Conservation (phyloP, 2,888 invertebrate genomes). For the Tupiocoris notatus region DNA sequence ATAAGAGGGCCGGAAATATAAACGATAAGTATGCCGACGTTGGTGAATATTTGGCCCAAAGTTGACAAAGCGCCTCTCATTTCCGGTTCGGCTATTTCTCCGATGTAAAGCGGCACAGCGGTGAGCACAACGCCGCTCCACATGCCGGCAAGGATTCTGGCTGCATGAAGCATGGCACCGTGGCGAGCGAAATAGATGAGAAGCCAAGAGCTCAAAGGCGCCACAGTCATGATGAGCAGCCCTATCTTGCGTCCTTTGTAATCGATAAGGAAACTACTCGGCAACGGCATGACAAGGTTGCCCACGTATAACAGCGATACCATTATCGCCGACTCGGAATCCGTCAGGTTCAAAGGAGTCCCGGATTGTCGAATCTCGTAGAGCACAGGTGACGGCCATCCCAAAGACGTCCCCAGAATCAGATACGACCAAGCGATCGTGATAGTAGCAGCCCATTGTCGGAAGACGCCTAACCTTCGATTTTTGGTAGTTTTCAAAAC, state of each 20-base stretch:
- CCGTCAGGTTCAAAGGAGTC: conserved; percentile 58
- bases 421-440: conserved; percentile 40
- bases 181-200: conserved; percentile 56
- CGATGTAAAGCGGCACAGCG: conserved; percentile 79
- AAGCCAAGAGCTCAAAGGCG: conserved; percentile 69
- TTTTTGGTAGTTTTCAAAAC: no score
- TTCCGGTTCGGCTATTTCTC: conserved; percentile 62
- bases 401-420: conserved; percentile 41
- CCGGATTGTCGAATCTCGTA: conserved; percentile 56
- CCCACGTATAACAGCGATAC: conserved; percentile 57
- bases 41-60: conserved; percentile 60
- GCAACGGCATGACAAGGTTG: conserved; percentile 56
- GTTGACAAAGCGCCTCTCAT: conserved; percentile 63
- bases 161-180: conserved; percentile 40
- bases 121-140: conserved; percentile 65
- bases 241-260: conserved; percentile 69
- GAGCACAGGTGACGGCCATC: conserved; percentile 54
- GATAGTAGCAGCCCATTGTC: conserved; percentile 46
- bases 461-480: conserved; percentile 29
- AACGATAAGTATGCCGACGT: conserved; percentile 61
- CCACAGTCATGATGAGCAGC: conserved; percentile 63
- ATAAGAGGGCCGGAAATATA: conserved; percentile 63
- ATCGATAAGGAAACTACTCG: conserved; percentile 64
- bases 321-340: conserved; percentile 62
- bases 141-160: conserved; percentile 42